These are phyloP conservation scores for Peromyscus melanophrys DNA, from an alignment of 2,797 vertebrate species.

Conservation along the genomic window DNA sequence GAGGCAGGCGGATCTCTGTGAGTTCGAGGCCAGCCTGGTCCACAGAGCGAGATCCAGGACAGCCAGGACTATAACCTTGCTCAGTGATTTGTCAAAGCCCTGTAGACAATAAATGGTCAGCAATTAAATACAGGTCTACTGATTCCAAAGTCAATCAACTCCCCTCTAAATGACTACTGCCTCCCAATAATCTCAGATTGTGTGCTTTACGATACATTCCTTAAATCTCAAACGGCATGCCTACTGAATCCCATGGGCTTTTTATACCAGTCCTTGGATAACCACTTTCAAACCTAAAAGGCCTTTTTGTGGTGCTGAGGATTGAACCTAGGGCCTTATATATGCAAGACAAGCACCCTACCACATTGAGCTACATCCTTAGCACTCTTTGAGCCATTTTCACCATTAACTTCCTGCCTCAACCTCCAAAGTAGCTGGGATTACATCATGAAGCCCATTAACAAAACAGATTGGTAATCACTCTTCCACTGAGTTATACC, in stretches of 20 bases:
- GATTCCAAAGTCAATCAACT: constrained; percentile 56
- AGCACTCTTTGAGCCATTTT: background rate
- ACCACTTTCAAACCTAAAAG: background rate
- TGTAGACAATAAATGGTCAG: background rate
- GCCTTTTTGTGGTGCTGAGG: background rate
- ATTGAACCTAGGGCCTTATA: background rate
- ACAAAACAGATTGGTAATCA: background rate
- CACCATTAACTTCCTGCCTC: background rate
- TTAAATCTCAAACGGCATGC: constrained; percentile 32
- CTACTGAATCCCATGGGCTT: constrained; percentile 38
- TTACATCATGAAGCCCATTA: background rate
- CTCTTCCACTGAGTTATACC: background rate
- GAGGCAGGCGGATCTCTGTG: background rate
- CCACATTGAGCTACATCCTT: background rate
- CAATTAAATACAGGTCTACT: constrained; percentile 63
- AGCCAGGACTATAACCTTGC: background rate
- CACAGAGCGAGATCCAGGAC: background rate
- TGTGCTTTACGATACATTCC: constrained; percentile 52
- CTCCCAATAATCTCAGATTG: constrained; percentile 21
- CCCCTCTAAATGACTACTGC: constrained; percentile 50
- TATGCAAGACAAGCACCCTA: background rate
- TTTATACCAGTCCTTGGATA: background rate
- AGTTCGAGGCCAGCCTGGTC: background rate
- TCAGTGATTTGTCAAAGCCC: constrained; percentile 57
- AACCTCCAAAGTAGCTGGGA: background rate